Conservation (phyloP, 2,113 vertebrate genomes). For the Orientallactaga bullata region DNA sequence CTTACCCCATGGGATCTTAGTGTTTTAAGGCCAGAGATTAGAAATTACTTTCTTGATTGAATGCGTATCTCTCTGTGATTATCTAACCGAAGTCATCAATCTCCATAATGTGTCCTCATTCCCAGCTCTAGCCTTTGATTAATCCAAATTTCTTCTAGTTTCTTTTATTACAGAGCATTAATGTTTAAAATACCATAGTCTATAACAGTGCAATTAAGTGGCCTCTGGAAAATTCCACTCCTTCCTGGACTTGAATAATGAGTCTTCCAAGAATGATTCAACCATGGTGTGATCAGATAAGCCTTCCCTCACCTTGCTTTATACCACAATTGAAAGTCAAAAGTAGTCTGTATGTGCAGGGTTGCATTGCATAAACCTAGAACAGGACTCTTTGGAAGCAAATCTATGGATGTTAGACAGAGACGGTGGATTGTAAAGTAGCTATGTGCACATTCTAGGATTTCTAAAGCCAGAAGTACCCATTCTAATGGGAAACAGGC, state of each 20-base stretch:
- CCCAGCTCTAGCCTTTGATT: conserved; percentile 65
- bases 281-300: neutral
- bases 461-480: neutral
- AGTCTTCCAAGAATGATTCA: neutral
- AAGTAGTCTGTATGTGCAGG: neutral
- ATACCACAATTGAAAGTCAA: neutral
- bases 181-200: conserved; percentile 76
- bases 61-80: conserved; percentile 61
- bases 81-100: conserved; percentile 63
- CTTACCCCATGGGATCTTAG: neutral
- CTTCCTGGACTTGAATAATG: conserved; percentile 32
- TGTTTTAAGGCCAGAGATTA: conserved; percentile 42
- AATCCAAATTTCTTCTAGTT: conserved; percentile 69
- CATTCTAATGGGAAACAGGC: neutral
- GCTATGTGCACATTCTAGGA: neutral
- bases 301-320: neutral
- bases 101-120: conserved; percentile 67
- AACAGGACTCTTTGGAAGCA: neutral
- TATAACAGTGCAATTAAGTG: conserved; percentile 60
- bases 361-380: neutral
- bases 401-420: neutral
- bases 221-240: conserved; percentile 62
- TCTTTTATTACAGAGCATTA: conserved; percentile 74
- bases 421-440: neutral
- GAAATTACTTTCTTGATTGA: conserved; percentile 64